Evolutionary conservation across 1,140 invertebrate species (phyloP), one percentile per base, ranked within the genome.

Genomic region (Parapsyche elsis): DNA sequence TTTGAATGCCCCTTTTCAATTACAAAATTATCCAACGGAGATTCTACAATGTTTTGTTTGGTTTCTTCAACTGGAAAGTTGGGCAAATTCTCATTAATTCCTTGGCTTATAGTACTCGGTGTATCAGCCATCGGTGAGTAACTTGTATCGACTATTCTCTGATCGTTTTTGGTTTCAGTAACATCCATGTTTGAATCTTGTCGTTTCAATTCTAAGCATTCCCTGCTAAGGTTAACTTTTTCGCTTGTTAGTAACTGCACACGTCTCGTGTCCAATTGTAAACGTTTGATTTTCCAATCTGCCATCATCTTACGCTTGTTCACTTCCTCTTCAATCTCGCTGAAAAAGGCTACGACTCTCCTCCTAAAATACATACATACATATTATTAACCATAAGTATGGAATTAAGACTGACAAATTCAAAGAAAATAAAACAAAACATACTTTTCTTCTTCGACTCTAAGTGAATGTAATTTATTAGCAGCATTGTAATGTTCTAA

Each of bases 281-380:
- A 88, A 64, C 91, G 87, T 86, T 88, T 89, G n/a, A 89, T 88
- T 82, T 91, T 90, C 91, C 91, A 92, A 77, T 90, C 88, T 0
- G 90, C 89, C 80, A 89, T 89, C 16, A 89, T 83, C 71, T 88
- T 88, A 70, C 89, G 88, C 81, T 88, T 91, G 82, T 91, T 88
- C 0, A 90, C 88, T 84, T 91, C 90, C 81, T 86, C 87, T 2
- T 90, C 89, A 44, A 92, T 85, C 81, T 90, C 90, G 10, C 89
- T 89, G 71, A 92, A 92, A 84, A 91, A 92, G 80, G 89, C 89
- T 82, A 89, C 85, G 70, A 90, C 88, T 84, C 89, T 89, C 76
- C 86, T 87, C 76, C 90, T 90, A 76, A 1, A 86, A 86, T 10
- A 77, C 61, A 76, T 38, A 71, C 14, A 80, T 30, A 80, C 76